These are phyloP conservation scores for Cephonodes hylas DNA, from an alignment of 2,888 invertebrate species.

Conservation along the genomic window DNA sequence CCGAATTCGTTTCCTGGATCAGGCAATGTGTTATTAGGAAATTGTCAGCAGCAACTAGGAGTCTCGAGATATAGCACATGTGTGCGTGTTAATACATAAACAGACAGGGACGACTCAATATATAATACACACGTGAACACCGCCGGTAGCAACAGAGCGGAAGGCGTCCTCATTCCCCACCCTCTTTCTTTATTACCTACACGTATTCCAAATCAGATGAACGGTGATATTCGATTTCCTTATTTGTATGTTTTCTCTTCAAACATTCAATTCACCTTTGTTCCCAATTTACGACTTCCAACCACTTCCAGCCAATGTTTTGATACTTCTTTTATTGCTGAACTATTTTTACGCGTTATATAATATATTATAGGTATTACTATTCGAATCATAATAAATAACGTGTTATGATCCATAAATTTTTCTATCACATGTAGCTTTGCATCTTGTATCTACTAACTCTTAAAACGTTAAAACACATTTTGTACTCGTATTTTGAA, in stretches of 20 bases:
- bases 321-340: slow-evolving; percentile 16
- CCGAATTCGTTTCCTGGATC: too few species aligned
- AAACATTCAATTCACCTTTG: slow-evolving; percentile 48
- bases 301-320: slow-evolving; percentile 33
- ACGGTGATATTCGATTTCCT: slow-evolving; percentile 48
- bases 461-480: too few species aligned
- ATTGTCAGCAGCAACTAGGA: too few species aligned
- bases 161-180: slow-evolving; percentile 15
- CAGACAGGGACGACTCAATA: neutral
- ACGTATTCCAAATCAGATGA: slow-evolving; percentile 47
- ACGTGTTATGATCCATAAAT: too few species aligned
- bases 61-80: too few species aligned
- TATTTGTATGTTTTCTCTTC: slow-evolving; percentile 47
- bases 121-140: neutral
- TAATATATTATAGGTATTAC: too few species aligned
- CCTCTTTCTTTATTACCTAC: slow-evolving; percentile 37
- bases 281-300: slow-evolving; percentile 39
- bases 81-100: neutral
- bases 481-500: too few species aligned
- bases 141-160: slow-evolving; percentile 8
- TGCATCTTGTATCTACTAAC: too few species aligned
- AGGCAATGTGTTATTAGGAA: too few species aligned
- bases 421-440: too few species aligned
- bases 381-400: too few species aligned
- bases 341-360: slow-evolving; percentile 3